Evolutionary conservation across 2,888 invertebrate genomes (phyloP), one percentile per base, ranked within the genome.

Genomic region (Spodoptera exigua): DNA sequence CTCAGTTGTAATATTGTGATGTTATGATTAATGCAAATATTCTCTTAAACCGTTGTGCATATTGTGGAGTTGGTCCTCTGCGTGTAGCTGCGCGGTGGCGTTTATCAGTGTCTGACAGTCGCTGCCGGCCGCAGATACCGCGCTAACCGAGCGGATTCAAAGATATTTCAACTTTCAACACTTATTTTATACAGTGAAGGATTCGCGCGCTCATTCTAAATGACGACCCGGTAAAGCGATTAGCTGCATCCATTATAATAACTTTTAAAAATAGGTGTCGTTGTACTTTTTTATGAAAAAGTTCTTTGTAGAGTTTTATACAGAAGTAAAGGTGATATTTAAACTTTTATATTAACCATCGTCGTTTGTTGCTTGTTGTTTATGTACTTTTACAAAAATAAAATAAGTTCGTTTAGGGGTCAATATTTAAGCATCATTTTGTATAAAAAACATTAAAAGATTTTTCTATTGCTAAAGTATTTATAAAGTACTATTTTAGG

Each of bases 121-220:
- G 78, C 78, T 78, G 83, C 75, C 59, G 74, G 70, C 78, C 70
- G 64, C 77, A 76, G 86, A 84, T 86, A 86, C 68, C 61, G 69
- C 69, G 74, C 72, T 45, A 67, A 66, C 67, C 67, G 71, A 70
- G 68, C 59, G 81, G 75, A 77, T 77, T 76, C 71, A 69, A 73
- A 80, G 78, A 82, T 84, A 80, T 82, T 86, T 82, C 74, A 86
- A 88, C 86, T 87, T 78, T 82, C 72, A 80, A 78, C 79, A 78
- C 79, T 82, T 78, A 78, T 81, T 82, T 80, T 79, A 80, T 77
- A 72, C 71, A 74, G 67, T 70, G 67, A 72, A 76, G 75, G 70
- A 78, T 79, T 79, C 66, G 40, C 40, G 64, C 58, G 53, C 48
- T 55, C 64, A 70, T 80, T 67, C 61, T 36, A 37, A 68, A 44